phyloP scores from a whole-genome alignment of 2,113 vertebrate genomes.

The Mustelus asterias region DNA sequence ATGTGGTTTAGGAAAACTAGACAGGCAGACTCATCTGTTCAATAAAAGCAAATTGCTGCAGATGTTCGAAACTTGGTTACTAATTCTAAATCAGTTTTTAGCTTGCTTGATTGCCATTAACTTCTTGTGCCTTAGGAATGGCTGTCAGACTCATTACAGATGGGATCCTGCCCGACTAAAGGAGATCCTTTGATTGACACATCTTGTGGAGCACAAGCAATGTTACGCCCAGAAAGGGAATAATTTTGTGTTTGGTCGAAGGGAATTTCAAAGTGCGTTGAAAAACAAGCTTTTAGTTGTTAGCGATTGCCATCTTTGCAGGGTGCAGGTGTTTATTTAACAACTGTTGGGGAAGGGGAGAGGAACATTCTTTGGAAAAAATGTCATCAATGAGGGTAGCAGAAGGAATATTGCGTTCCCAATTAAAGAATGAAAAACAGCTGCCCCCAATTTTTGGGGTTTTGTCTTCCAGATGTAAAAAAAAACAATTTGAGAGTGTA shows the following conservation, averaged over 20 bases:
- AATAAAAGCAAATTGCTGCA: not conserved
- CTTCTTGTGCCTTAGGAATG: not conserved
- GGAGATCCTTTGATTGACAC: not conserved
- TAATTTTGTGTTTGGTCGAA: not conserved
- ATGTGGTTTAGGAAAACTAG: not conserved
- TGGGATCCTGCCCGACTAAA: not conserved
- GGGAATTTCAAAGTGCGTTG: not conserved
- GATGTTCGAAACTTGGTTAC: not conserved
- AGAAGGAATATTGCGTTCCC: constrained; percentile 26
- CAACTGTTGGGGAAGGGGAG: not conserved
- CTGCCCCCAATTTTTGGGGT: not conserved
- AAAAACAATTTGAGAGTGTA: not conserved
- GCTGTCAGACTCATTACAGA: not conserved
- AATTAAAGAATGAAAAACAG: constrained; percentile 24
- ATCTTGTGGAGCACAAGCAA: not conserved
- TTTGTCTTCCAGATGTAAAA: not conserved
- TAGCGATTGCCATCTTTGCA: not conserved
- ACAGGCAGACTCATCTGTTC: not conserved
- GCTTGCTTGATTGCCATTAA: not conserved
- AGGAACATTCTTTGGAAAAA: constrained; percentile 1
- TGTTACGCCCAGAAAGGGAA: not conserved
- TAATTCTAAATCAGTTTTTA: not conserved
- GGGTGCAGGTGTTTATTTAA: constrained; percentile 8
- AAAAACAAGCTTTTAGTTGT: not conserved
- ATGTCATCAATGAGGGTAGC: not conserved